Percentiles rank a stretch among this genome's conserved stretches.
Evolutionary conservation across 2,888 invertebrate genomes (phyloP).

Genomic region (Biston stratarius): DNA sequence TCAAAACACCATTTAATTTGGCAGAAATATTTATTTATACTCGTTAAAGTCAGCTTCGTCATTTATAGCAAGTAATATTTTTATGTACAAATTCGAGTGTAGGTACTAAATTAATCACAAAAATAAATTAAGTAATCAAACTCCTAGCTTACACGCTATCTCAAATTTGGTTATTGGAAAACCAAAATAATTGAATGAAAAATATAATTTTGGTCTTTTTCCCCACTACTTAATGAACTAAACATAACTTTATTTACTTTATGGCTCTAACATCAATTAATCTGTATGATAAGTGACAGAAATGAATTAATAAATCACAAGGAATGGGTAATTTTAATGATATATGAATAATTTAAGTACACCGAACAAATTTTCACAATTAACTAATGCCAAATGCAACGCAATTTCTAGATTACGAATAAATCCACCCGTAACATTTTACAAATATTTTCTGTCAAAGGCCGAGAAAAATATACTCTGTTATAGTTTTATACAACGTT

Average conservation of each 20-base stretch:
- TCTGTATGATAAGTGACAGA: constrained; percentile 57
- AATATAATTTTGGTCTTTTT: constrained; percentile 72
- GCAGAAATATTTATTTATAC: constrained; percentile 86
- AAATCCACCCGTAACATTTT: constrained; percentile 62
- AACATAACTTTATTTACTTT: constrained; percentile 59
- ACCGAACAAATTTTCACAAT: constrained; percentile 22
- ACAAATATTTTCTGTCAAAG: constrained; percentile 68
- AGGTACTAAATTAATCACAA: constrained; percentile 81
- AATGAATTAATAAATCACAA: constrained; percentile 42
- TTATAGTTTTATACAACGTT: constrained; percentile 73
- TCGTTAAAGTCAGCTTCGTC: constrained; percentile 82
- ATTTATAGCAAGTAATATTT: constrained; percentile 77
- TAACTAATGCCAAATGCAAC: constrained; percentile 28
- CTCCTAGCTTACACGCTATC: constrained; percentile 71
- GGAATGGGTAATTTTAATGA: constrained; percentile 35
- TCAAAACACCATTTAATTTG: constrained; percentile 76
- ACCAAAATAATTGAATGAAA: constrained; percentile 65
- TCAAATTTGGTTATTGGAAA: constrained; percentile 76
- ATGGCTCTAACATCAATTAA: constrained; percentile 69
- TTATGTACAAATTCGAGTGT: constrained; percentile 82
- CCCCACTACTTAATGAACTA: constrained; percentile 63
- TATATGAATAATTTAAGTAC: constrained; percentile 38
- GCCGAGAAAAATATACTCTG: constrained; percentile 85
- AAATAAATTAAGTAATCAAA: constrained; percentile 74
- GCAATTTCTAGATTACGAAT: constrained; percentile 40